Percentiles rank a stretch among this genome's conserved stretches.
phyloP scores from a whole-genome alignment of 2,113 vertebrate genomes.

The Oceanites oceanicus region DNA sequence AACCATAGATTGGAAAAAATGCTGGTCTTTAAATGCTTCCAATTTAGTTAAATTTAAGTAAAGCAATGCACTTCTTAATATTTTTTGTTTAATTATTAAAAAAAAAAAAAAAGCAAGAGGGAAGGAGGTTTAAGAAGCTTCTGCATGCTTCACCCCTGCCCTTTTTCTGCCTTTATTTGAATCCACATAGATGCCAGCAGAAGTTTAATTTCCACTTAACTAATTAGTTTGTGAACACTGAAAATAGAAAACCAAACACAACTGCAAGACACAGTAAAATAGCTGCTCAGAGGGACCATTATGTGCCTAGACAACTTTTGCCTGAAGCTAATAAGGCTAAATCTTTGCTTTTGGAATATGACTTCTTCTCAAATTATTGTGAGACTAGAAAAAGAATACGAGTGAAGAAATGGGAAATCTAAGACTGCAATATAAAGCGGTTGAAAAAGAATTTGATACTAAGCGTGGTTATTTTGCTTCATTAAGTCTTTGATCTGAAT shows the following conservation, averaged over 20 bases:
- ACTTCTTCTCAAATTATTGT: background rate
- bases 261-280: background rate
- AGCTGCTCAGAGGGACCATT: background rate
- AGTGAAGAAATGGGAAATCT: background rate
- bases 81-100: background rate
- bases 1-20: background rate
- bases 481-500: background rate
- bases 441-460: background rate
- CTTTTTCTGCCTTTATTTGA: background rate
- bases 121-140: background rate
- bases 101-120: background rate
- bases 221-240: background rate
- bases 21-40: background rate
- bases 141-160: background rate
- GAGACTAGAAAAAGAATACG: background rate
- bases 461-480: background rate
- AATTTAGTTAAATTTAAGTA: background rate
- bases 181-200: background rate
- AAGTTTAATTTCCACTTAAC: background rate
- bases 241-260: background rate
- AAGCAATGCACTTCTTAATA: background rate
- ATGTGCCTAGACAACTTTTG: background rate
- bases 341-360: background rate
- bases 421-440: background rate
- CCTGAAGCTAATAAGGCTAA: background rate